Conservation (phyloP, 2,888 invertebrate species). For the Meganola albula region DNA sequence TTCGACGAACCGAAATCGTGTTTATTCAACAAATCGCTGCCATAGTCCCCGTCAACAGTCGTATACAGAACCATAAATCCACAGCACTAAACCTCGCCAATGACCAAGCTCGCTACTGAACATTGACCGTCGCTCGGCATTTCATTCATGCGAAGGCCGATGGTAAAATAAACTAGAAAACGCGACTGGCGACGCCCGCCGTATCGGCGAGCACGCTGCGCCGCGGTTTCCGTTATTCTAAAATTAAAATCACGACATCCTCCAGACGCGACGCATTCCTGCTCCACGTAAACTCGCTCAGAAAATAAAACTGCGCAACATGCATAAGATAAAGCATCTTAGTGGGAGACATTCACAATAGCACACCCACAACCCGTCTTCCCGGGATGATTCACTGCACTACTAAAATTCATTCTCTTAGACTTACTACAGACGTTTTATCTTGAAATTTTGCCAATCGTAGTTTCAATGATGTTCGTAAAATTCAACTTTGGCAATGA, state of each 20-base stretch:
- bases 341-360: constrained; percentile 49
- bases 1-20: constrained; percentile 49
- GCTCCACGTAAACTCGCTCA: constrained; percentile 36
- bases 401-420: constrained; percentile 40
- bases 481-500: constrained; percentile 68
- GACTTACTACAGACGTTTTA: constrained; percentile 72
- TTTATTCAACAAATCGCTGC: constrained; percentile 46
- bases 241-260: constrained; percentile 50
- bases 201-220: constrained; percentile 27
- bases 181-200: constrained; percentile 25
- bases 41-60: constrained; percentile 20
- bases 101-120: constrained; percentile 23
- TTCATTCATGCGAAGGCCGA: constrained; percentile 69
- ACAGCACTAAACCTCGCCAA: too few species aligned
- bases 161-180: constrained; percentile 52
- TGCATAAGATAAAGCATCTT: constrained; percentile 38
- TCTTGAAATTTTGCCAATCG: constrained; percentile 75
- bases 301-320: constrained; percentile 25
- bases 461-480: constrained; percentile 69
- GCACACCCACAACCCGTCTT: constrained; percentile 27
- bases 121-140: constrained; percentile 54
- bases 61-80: constrained; percentile 51
- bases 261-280: constrained; percentile 34
- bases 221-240: constrained; percentile 68
- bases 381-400: constrained; percentile 49